Percentiles rank a stretch among this genome's conserved stretches.
phyloP scores from a whole-genome alignment of 2,888 invertebrate genomes.

The Theretra japonica region DNA sequence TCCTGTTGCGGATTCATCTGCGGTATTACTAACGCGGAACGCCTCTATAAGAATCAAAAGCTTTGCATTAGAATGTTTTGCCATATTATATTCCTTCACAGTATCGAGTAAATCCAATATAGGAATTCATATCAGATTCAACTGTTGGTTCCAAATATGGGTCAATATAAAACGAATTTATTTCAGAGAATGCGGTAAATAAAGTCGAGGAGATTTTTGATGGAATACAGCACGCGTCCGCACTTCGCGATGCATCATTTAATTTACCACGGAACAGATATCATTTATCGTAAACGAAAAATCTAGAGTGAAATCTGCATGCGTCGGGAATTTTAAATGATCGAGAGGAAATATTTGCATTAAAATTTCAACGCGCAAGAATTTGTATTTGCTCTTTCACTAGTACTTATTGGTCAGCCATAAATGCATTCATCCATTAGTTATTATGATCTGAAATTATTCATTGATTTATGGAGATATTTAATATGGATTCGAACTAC shows the following conservation, averaged over 20 bases:
- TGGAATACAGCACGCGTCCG: not conserved
- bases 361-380: not conserved
- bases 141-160: constrained; percentile 2
- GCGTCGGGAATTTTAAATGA: not conserved
- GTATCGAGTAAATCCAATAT: not conserved
- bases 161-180: constrained; percentile 25
- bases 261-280: constrained; percentile 13
- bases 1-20: too few relatives aligned
- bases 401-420: not conserved
- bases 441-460: too few relatives aligned
- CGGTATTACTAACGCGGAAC: not conserved
- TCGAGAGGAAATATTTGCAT: not conserved
- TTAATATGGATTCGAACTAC: not conserved
- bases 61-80: constrained; percentile 7
- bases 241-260: constrained; percentile 16
- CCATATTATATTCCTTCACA: not conserved
- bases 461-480: not conserved
- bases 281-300: constrained; percentile 13
- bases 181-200: constrained; percentile 32
- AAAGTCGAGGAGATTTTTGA: constrained; percentile 4
- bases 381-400: not conserved
- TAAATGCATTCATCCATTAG: too few relatives aligned
- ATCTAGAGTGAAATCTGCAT: not conserved
- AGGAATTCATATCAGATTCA: constrained; percentile 14
- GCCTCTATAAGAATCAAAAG: not conserved